Evolutionary conservation across 2,797 vertebrate species (phyloP).

Genomic region (Todus mexicanus): DNA sequence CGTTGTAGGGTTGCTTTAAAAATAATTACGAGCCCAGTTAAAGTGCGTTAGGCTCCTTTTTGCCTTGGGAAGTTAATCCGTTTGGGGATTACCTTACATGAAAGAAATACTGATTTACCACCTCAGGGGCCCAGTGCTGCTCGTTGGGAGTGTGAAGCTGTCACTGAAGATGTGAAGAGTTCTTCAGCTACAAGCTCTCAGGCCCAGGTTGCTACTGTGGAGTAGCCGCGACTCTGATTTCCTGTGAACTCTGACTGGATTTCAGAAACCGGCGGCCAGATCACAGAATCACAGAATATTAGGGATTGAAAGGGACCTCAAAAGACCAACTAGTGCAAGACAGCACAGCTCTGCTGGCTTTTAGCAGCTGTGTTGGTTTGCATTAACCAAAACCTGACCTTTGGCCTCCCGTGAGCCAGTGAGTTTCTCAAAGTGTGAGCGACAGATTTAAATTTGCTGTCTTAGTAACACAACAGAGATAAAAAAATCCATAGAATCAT

Average conservation of each 20-base stretch:
- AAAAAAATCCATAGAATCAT: too few relatives aligned
- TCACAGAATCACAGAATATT: too few relatives aligned
- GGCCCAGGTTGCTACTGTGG: background rate
- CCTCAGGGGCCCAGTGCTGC: background rate
- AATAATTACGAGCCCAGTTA: background rate
- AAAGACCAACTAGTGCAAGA: too few relatives aligned
- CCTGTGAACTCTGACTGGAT: background rate
- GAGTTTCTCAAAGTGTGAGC: background rate
- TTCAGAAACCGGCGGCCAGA: background rate
- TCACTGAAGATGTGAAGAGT: background rate
- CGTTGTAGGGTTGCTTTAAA: background rate
- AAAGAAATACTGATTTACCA: background rate
- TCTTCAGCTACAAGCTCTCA: background rate
- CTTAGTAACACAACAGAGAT: background rate
- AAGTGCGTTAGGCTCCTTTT: background rate
- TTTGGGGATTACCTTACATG: background rate
- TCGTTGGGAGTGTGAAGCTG: background rate
- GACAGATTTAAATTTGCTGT: background rate
- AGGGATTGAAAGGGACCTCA: too few relatives aligned
- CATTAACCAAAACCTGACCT: background rate
- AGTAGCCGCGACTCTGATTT: background rate
- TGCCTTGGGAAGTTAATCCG: background rate
- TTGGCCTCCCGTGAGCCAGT: background rate
- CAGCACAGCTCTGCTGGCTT: background rate
- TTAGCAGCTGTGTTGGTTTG: background rate